A percentile compares a stretch with the other conserved stretches of the same genome.
Evolutionary conservation across 2,888 invertebrate genomes (phyloP).

Genomic region (Cheiracanthium punctorium): DNA sequence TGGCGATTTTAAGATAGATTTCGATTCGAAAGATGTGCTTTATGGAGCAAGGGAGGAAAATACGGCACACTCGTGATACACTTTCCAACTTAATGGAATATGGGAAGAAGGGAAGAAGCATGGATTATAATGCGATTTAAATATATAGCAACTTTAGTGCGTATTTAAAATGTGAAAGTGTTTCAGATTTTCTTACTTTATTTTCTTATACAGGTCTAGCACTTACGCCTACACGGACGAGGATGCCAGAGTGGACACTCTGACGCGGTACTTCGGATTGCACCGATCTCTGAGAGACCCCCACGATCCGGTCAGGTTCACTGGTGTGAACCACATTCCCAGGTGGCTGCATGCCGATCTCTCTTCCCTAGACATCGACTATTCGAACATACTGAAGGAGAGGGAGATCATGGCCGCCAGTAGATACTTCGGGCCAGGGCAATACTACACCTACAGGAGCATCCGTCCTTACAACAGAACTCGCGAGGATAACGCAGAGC

Average conservation of each 20-base stretch:
- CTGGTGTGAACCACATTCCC: conserved; percentile 53
- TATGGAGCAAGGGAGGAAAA: too few relatives aligned
- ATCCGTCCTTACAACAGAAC: conserved; percentile 42
- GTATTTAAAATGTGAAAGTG: too few relatives aligned
- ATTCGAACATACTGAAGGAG: conserved; percentile 44
- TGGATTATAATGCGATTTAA: too few relatives aligned
- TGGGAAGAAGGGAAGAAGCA: too few relatives aligned
- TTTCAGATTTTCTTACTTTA: too few relatives aligned
- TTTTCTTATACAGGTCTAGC: neutral
- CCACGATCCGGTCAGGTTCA: conserved; percentile 49
- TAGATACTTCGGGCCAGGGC: neutral
- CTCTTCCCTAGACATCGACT: conserved; percentile 32
- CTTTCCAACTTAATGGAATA: too few relatives aligned
- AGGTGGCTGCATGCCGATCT: conserved; percentile 37
- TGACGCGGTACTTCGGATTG: conserved; percentile 48
- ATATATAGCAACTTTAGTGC: too few relatives aligned
- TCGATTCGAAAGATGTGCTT: too few relatives aligned
- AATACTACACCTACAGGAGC: conserved; percentile 21
- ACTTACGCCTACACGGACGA: neutral
- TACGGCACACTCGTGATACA: too few relatives aligned
- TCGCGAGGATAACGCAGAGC: neutral
- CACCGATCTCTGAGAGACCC: conserved; percentile 26
- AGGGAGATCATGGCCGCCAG: conserved; percentile 26
- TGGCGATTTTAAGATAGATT: too few relatives aligned
- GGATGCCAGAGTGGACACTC: neutral